Conservation (phyloP, 2,888 invertebrate genomes). For the Drosophila suboccidentalis region DNA sequence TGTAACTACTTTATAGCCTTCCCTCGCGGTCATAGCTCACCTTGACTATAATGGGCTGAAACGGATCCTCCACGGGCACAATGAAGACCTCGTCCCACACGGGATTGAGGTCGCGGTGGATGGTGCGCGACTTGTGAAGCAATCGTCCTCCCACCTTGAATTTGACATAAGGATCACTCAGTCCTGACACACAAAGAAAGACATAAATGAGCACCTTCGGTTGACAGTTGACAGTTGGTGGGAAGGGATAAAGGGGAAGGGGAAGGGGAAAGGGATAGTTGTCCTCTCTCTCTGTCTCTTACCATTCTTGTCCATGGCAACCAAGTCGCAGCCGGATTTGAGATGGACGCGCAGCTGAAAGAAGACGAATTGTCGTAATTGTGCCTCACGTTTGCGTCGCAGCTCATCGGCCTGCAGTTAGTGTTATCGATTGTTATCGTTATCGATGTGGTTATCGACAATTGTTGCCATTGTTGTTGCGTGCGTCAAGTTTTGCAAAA, state of each 20-base stretch:
- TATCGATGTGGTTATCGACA: constrained; percentile 36
- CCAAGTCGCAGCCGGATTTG: constrained; percentile 94
- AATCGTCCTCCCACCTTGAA: constrained; percentile 95
- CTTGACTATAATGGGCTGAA: constrained; percentile 93
- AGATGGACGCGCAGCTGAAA: constrained; percentile 96
- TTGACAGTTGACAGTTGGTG: background rate
- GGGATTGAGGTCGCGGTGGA: constrained; percentile 97
- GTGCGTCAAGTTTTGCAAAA: constrained; percentile 57
- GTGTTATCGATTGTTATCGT: constrained; percentile 39
- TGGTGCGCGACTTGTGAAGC: constrained; percentile 96
- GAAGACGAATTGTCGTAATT: constrained; percentile 94
- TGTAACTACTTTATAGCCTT: background rate
- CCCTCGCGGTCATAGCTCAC: constrained; percentile 86
- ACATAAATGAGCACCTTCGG: constrained; percentile 24
- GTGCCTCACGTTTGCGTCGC: constrained; percentile 90
- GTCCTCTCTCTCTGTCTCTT: constrained; percentile 62
- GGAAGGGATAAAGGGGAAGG: background rate
- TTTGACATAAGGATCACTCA: constrained; percentile 99
- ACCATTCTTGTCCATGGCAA: constrained; percentile 98
- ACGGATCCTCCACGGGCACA: constrained; percentile 96
- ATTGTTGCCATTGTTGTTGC: constrained; percentile 38
- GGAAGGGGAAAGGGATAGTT: background rate
- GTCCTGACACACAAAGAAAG: constrained; percentile 88
- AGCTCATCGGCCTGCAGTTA: constrained; percentile 88
- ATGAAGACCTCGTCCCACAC: constrained; percentile 99